Percentiles rank a stretch among this genome's conserved stretches.
Evolutionary conservation across 2,113 vertebrate genomes (phyloP).

Genomic region (Crotalus horridus): DNA sequence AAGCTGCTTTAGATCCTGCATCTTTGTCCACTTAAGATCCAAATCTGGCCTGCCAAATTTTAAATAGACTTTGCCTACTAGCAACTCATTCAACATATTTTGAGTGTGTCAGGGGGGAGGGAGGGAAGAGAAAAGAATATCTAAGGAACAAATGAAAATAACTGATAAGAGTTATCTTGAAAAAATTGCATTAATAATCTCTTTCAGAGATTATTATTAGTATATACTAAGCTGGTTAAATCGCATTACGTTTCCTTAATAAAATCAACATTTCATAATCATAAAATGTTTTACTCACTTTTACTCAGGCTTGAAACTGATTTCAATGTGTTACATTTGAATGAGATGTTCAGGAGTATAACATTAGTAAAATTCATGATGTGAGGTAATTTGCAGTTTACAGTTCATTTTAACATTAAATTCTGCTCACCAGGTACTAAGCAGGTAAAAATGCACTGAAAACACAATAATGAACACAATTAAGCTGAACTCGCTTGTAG

Average conservation of each 20-base stretch:
- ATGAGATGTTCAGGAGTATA: neutral
- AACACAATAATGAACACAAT: neutral
- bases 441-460: neutral
- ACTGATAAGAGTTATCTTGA: neutral
- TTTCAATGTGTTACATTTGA: neutral
- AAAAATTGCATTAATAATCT: neutral
- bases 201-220: neutral
- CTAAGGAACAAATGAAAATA: neutral
- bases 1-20: neutral
- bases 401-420: neutral
- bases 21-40: neutral
- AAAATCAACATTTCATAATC: neutral
- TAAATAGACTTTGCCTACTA: neutral
- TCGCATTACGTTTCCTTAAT: neutral
- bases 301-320: neutral
- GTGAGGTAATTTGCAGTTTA: neutral
- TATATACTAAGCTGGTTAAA: neutral
- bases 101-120: neutral
- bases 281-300: neutral
- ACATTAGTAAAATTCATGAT: neutral
- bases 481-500: neutral
- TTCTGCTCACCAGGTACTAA: neutral
- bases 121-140: neutral
- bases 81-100: neutral
- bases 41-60: neutral